Evolutionary conservation across 92 coral and sea anemone genomes (phyloP).

Genomic region (Porites cylindrica): DNA sequence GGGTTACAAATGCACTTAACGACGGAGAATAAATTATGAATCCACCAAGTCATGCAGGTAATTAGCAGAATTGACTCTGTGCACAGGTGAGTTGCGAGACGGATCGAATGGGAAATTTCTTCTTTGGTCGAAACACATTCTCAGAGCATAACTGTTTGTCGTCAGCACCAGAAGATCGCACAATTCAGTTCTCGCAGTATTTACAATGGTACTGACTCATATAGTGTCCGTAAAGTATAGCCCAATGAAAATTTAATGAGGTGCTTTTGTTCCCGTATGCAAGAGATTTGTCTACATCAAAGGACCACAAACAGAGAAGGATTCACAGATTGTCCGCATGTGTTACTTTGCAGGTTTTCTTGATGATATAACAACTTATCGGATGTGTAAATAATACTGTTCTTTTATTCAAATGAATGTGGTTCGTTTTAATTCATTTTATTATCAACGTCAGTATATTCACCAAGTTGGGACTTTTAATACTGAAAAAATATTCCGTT

Average conservation of each 20-base stretch:
- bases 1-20: no score
- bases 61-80: no score
- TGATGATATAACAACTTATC: no score
- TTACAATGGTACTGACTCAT: not conserved
- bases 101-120: no score
- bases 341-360: not conserved
- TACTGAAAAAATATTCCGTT: not conserved
- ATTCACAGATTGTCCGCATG: not conserved
- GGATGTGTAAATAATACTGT: no score
- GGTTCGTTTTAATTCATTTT: slow-evolving; percentile 5
- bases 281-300: not conserved
- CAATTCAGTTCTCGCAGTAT: not conserved
- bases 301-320: not conserved
- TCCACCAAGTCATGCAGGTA: no score
- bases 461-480: not conserved
- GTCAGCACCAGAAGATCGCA: not conserved
- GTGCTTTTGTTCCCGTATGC: not conserved
- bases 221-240: not conserved
- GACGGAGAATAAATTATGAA: no score
- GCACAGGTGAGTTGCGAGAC: no score
- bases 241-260: not conserved
- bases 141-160: no score
- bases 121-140: no score
- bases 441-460: not conserved
- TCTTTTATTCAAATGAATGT: no score